A percentile compares a stretch with the other conserved stretches of the same genome.
phyloP scores from a whole-genome alignment of 2,888 invertebrate genomes.

The Sussaba pulchella region DNA sequence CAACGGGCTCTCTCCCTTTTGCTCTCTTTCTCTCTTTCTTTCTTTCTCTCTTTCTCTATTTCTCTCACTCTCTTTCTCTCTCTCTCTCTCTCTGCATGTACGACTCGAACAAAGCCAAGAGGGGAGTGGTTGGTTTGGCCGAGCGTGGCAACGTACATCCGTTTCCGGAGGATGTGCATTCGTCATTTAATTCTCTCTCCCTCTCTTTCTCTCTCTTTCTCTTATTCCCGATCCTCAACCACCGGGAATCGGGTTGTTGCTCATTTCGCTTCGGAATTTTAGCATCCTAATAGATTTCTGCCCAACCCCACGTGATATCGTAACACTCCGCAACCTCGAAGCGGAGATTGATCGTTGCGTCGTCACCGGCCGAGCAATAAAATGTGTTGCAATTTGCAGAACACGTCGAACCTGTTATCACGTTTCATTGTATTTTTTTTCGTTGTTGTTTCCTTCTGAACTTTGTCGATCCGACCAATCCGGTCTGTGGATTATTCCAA shows the following conservation, averaged over 20 bases:
- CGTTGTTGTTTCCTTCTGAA: not conserved
- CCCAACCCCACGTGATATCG: slow-evolving; percentile 10
- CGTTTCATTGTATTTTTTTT: not conserved
- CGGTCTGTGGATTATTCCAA: slow-evolving; percentile 10
- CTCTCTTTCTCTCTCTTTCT: slow-evolving; percentile 14
- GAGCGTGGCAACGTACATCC: slow-evolving; percentile 79
- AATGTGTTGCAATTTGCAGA: not conserved
- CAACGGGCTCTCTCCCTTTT: too few relatives aligned
- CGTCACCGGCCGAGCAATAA: not conserved
- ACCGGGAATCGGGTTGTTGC: not conserved
- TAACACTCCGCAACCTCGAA: not conserved
- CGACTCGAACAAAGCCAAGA: slow-evolving; percentile 41
- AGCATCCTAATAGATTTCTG: too few relatives aligned
- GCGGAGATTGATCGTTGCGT: not conserved
- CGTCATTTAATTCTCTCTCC: slow-evolving; percentile 71
- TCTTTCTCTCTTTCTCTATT: too few relatives aligned
- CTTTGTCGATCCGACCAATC: not conserved
- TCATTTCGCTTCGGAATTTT: too few relatives aligned
- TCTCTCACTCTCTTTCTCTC: too few relatives aligned
- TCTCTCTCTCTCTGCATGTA: too few relatives aligned
- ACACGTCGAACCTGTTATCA: not conserved
- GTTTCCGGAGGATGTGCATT: slow-evolving; percentile 82
- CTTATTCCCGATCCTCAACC: not conserved
- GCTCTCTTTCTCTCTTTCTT: too few relatives aligned
- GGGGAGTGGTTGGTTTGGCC: slow-evolving; percentile 75